Evolutionary conservation across 2,797 vertebrate genomes (phyloP).

Genomic region (Champsocephalus gunnari): DNA sequence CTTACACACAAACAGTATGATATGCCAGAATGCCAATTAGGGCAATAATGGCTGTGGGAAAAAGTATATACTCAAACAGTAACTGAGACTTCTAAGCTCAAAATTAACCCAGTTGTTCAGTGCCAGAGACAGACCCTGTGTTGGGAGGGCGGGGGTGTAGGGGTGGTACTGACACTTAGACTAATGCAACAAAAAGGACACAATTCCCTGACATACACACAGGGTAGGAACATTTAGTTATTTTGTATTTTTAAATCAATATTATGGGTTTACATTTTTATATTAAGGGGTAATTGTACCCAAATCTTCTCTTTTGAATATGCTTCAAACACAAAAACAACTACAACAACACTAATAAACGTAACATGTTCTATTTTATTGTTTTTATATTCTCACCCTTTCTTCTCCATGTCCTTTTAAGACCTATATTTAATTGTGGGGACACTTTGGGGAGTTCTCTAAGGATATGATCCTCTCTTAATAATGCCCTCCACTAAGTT

Average conservation of each 20-base stretch:
- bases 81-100: conserved; percentile 72
- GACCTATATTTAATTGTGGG: conserved; percentile 27
- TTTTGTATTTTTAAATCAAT: conserved; percentile 11
- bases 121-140: conserved; percentile 77
- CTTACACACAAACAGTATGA: conserved; percentile 55
- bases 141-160: conserved; percentile 27
- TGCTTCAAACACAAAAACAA: conserved; percentile 1
- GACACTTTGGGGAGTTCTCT: conserved; percentile 32
- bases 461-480: conserved; percentile 38
- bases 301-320: conserved; percentile 10
- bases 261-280: background rate
- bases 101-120: conserved; percentile 77
- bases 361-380: conserved; percentile 13
- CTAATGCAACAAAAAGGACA: conserved; percentile 40
- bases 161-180: conserved; percentile 36
- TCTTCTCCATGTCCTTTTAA: conserved; percentile 6
- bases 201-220: conserved; percentile 32
- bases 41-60: conserved; percentile 67
- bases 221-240: conserved; percentile 16
- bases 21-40: conserved; percentile 65
- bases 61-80: conserved; percentile 51
- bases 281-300: background rate
- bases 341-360: conserved; percentile 22
- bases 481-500: conserved; percentile 35
- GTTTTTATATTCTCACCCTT: background rate